Evolutionary conservation across 2,113 vertebrate species (phyloP), one percentile per base, ranked within the genome.

Genomic region (Parotia lawesii): DNA sequence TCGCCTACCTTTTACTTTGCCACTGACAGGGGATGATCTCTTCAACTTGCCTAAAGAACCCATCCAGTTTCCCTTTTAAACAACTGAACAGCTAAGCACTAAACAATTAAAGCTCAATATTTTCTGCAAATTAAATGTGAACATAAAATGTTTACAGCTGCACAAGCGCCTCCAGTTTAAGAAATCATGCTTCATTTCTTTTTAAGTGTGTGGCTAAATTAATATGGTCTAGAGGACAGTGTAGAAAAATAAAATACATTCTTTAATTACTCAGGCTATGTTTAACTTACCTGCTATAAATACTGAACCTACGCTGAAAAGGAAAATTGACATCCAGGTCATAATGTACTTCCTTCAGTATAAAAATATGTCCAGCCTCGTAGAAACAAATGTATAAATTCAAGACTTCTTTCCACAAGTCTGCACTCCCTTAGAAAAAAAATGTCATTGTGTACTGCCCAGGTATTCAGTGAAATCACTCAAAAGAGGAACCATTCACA

Each of bases 21-120:
- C 28, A 24, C 27, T 74, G 47, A 48, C 50, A 38, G 13, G 5
- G 12, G 5, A n/a, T 66, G 9, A 4, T 79, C 27, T 83, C 54
- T 65, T 67, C 50, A 66, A 15, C 33, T 60, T 78, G 33, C 64
- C 25, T 66, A 40, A 79, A 69, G 29, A 93, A 44, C 21, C 21
- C 22, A 45, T 58, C 0, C 0, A 33, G 20, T 24, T 79, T 85
- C 67, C 8, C 24, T 62, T 91, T 86, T 73, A 91, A 92, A 57
- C 48, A 79, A 65, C 57, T 11, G 48, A 89, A 51, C 35, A 70
- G 48, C 72, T 73, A 71, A 94, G 51, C 42, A 44, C 42, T 15
- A 28, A 94, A 85, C 70, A 96, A 91, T 95, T 95, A 95, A 91
- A 94, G 82, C 79, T 93, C 67, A 70, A 5, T 91, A 91, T 87